Evolutionary conservation across 2,888 invertebrate genomes (phyloP).

Genomic region (Cistogaster globosa): DNA sequence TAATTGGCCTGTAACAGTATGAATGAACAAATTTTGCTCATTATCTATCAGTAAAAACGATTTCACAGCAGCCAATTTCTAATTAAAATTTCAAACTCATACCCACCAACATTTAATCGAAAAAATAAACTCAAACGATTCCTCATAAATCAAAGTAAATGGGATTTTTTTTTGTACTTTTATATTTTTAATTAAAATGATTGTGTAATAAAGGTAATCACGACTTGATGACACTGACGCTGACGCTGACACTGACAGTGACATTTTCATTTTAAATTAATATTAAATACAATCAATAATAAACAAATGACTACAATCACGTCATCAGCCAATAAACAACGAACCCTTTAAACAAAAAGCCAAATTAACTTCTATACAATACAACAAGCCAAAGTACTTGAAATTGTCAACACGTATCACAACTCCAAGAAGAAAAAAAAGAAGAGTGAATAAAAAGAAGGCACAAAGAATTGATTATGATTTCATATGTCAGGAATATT

Average conservation of each 20-base stretch:
- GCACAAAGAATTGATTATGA: conserved; percentile 53
- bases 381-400: conserved; percentile 57
- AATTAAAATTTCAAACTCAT: conserved; percentile 46
- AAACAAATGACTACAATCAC: conserved; percentile 30
- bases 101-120: neutral
- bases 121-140: conserved; percentile 2
- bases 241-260: conserved; percentile 62
- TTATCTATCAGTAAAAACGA: neutral
- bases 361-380: conserved; percentile 20
- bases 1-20: neutral
- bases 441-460: conserved; percentile 36
- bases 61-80: conserved; percentile 21
- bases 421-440: conserved; percentile 27
- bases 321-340: conserved; percentile 30
- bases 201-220: conserved; percentile 40
- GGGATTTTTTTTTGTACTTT: conserved; percentile 1
- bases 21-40: neutral
- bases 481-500: conserved; percentile 54
- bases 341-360: conserved; percentile 22
- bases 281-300: conserved; percentile 55
- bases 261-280: conserved; percentile 65
- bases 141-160: conserved; percentile 35
- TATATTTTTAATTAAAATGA: conserved; percentile 51
- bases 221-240: conserved; percentile 43
- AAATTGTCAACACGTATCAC: conserved; percentile 69